Evolutionary conservation across 2,888 invertebrate genomes (phyloP), one percentile per base, ranked within the genome.

Genomic region (Merodon equestris): DNA sequence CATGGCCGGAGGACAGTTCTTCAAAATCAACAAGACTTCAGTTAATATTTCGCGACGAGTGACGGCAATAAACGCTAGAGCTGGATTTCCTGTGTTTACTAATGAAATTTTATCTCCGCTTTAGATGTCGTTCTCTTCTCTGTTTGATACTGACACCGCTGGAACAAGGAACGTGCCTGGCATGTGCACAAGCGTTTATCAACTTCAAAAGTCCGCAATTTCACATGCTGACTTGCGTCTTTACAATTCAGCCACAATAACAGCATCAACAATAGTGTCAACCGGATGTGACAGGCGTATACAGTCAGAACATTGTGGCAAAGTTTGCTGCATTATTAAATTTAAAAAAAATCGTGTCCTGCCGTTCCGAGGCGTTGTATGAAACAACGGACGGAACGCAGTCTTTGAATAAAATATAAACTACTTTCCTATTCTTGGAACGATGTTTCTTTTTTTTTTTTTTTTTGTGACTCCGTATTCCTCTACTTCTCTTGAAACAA

Each of bases 51-150:
- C 3, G 27, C 27, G 27, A 4, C 27, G n/a, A n/a, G n/a, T 7
- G 27, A 27, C 27, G 7, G 2, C 27, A 2, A 2, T 27, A 2
- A 27, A 7, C 7, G 3, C 2, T 27, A 7, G 2, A 7, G 3
- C 27, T 27, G 27, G 27, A 27, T 48, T 48, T 45, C 19, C 19
- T 48, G 18, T 48, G 48, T 48, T 48, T 17, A 18, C 17, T 19
- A 18, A 48, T 48, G 48, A 48, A 48, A 48, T 48, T 48, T 48
- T 48, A 48, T 48, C 48, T 15, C n/a, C 48, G 19, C 17, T n/a
- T 48, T 18, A 12, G 48, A 48, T 48, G 19, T 19, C 19, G 13
- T 48, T 48, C 18, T 9, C 18, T 18, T 17, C 48, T n/a, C 17
- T 18, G 19, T n/a, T n/a, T 48, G 17, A 48, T 18, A n/a, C 48